Base-by-base conservation (phyloP, 53 echinoderm and acorn worm species). In the Zoroaster sp. region DNA sequence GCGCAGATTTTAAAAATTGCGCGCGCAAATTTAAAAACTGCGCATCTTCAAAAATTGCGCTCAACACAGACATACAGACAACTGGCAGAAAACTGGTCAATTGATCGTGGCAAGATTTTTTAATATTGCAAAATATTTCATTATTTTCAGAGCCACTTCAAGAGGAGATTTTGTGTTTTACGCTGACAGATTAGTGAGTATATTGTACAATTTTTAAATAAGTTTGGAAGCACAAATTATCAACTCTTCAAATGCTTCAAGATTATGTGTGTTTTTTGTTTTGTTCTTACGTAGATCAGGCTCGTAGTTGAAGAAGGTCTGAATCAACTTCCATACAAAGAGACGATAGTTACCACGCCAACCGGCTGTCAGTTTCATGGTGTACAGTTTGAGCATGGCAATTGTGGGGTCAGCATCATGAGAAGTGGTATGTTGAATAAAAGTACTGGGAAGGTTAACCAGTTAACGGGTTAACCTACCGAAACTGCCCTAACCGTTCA, bases 381-480 rank as follows among this genome's bases (percentile, higher is more conserved):
- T 23, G 89, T 97, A 3, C 91, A 95, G 66, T 97, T 97, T 88
- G 85, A 93, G 7, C 94, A 97, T 65, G 97, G 97, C 8, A 97
- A 97, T 83, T 97, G 97, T 91, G 97, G 97, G 1, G 97, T 97
- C 53, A 97, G 97, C 80, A 97, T 97, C 63, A 97, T 97, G 97
- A 94, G 97, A 87, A 97, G 97, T 92, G 97, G 97, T 97, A 89
- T 32, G 93, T 88, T 1, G n/a, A n/a, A n/a, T n/a, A n/a, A n/a
- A n/a, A n/a, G n/a, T n/a, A n/a, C n/a, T n/a, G n/a, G n/a, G n/a
- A n/a, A n/a, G n/a, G n/a, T n/a, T n/a, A n/a, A n/a, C n/a, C n/a
- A n/a, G n/a, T n/a, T n/a, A n/a, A n/a, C n/a, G n/a, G n/a, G n/a
- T n/a, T n/a, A n/a, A n/a, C n/a, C n/a, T n/a, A n/a, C n/a, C n/a